Evolutionary conservation across 2,888 invertebrate species (phyloP).

Genomic region (Epirrhoe tristata): DNA sequence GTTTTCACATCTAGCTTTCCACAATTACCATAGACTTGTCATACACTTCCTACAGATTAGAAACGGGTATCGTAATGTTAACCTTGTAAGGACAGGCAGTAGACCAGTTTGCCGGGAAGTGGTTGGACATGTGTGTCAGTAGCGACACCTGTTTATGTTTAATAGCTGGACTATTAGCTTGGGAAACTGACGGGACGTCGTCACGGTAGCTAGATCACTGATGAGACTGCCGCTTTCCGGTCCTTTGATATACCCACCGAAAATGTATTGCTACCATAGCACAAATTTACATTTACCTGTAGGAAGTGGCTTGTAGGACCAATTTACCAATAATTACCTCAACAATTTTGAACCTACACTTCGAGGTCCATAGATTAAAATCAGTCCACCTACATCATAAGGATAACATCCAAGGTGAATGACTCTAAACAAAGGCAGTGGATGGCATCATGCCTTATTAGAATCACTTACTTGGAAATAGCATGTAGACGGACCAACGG

Average conservation of each 20-base stretch:
- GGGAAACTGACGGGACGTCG: slow-evolving; percentile 27
- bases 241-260: slow-evolving; percentile 3
- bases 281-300: no score
- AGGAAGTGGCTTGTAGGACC: not conserved
- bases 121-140: slow-evolving; percentile 51
- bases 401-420: slow-evolving; percentile 47
- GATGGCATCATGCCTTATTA: slow-evolving; percentile 35
- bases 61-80: slow-evolving; percentile 44
- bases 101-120: slow-evolving; percentile 43
- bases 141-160: slow-evolving; percentile 44
- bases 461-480: slow-evolving; percentile 48
- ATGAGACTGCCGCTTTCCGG: slow-evolving; percentile 23
- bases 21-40: slow-evolving; percentile 10
- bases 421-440: slow-evolving; percentile 46
- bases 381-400: slow-evolving; percentile 29
- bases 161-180: slow-evolving; percentile 40
- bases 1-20: no score
- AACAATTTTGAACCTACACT: not conserved
- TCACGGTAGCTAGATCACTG: slow-evolving; percentile 16
- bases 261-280: not conserved
- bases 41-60: slow-evolving; percentile 38
- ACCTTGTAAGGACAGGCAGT: slow-evolving; percentile 40
- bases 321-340: not conserved
- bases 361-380: slow-evolving; percentile 21
- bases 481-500: slow-evolving; percentile 43